Base-by-base conservation (phyloP, 2,113 vertebrate genomes). In the Melierax canorus region DNA sequence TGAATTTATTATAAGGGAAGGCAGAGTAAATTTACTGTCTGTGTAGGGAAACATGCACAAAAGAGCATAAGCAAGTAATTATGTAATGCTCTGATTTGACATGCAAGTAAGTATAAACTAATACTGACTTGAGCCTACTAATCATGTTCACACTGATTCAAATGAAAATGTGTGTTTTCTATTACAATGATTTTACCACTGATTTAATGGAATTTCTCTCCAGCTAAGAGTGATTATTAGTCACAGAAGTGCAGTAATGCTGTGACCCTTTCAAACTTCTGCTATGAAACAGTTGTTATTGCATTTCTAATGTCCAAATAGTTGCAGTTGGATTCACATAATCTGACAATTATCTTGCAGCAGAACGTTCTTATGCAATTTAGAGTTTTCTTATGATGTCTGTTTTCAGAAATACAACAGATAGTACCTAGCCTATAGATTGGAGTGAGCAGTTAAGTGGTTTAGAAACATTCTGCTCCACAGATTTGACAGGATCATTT, bases 81-180 rank as follows among this genome's bases (percentile, higher is more conserved):
- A 94, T 88, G 64, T 94, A 92, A 95, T 95, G 80, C 74, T 97
- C 94, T 97, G 96, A 97, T 97, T 96, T 88, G 91, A 96, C 95
- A 94, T 95, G 91, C 94, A 91, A 96, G 83, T 97, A 95, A 94
- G 95, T 91, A 97, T 95, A 97, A 97, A 97, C 92, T 96, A 97
- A 95, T 95, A 85, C 92, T 94, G 93, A 91, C 80, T 95, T 95
- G 89, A 97, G 94, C 92, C 91, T 94, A 84, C 89, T 94, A 97
- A 97, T 95, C 96, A 95, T 96, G 96, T 97, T 97, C 95, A 95
- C 92, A 96, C 96, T 94, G 94, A 95, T 93, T 96, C 94, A 96
- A 96, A 96, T 88, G 87, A 97, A 97, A 97, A 94, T 92, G 81
- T 75, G 66, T 97, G 93, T 89, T 97, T 96, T 96, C 88, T 96